Percentiles rank a stretch among this genome's conserved stretches.
phyloP scores from a whole-genome alignment of 2,113 vertebrate genomes.

The Gallinago paraguaiae region DNA sequence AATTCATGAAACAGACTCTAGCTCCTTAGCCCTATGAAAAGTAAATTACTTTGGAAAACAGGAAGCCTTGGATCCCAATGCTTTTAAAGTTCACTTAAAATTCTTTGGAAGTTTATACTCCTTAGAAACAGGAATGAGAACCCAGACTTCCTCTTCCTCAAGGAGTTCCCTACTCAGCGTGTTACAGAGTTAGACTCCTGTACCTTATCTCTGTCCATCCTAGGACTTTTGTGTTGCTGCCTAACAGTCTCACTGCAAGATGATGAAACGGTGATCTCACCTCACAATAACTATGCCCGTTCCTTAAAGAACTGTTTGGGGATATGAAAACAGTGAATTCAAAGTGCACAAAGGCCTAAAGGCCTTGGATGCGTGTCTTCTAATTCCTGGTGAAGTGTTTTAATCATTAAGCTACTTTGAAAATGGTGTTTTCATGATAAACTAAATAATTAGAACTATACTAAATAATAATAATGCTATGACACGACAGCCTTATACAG shows the following conservation, averaged over 20 bases:
- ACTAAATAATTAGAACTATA: not conserved
- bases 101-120: not conserved
- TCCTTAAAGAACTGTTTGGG: not conserved
- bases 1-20: not conserved
- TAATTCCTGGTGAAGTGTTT: not conserved
- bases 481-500: not conserved
- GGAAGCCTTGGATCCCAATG: not conserved
- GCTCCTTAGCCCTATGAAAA: not conserved
- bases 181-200: not conserved
- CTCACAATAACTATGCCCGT: not conserved
- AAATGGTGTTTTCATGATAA: not conserved
- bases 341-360: not conserved
- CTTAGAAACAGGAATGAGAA: not conserved
- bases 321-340: not conserved
- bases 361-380: not conserved
- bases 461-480: not conserved
- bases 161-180: accelerated
- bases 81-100: not conserved
- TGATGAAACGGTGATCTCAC: not conserved
- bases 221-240: not conserved
- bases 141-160: not conserved
- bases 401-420: not conserved
- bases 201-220: not conserved
- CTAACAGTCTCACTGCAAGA: not conserved
- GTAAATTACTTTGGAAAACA: not conserved